Evolutionary conservation across 2,113 vertebrate genomes (phyloP).

Genomic region (Stegostoma tigrinum): DNA sequence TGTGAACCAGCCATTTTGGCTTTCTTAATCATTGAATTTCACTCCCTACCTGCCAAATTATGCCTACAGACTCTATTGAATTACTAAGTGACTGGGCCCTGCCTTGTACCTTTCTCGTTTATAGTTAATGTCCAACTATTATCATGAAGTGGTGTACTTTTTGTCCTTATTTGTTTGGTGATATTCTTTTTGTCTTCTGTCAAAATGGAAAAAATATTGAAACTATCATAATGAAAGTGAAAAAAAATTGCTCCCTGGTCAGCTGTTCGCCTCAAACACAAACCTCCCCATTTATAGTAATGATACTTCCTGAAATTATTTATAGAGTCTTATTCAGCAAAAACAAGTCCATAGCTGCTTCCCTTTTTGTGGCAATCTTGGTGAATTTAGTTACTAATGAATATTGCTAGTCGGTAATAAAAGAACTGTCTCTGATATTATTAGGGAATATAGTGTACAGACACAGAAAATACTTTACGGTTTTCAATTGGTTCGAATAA

Average conservation of each 20-base stretch:
- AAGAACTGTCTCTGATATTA: background rate
- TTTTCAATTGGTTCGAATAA: background rate
- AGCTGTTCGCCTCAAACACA: background rate
- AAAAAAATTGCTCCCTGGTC: background rate
- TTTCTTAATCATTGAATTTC: background rate
- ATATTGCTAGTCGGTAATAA: background rate
- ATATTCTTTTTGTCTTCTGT: background rate
- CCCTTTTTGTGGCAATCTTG: background rate
- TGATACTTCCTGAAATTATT: background rate
- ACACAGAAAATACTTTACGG: background rate
- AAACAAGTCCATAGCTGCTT: background rate
- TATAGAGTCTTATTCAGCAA: background rate
- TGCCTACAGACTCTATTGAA: background rate
- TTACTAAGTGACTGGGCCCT: background rate
- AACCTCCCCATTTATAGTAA: background rate
- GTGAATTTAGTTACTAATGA: background rate
- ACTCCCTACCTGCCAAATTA: background rate
- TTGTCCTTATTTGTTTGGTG: background rate
- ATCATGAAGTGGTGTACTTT: background rate
- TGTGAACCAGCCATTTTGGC: background rate
- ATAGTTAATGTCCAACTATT: background rate
- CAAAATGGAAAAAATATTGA: background rate
- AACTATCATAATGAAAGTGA: background rate
- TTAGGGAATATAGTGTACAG: background rate
- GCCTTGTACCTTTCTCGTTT: background rate